Percentiles rank a stretch among this genome's conserved stretches.
These are phyloP conservation scores for Myiothlypis coronata DNA, from an alignment of 2,797 vertebrate genomes.

Conservation along the genomic window DNA sequence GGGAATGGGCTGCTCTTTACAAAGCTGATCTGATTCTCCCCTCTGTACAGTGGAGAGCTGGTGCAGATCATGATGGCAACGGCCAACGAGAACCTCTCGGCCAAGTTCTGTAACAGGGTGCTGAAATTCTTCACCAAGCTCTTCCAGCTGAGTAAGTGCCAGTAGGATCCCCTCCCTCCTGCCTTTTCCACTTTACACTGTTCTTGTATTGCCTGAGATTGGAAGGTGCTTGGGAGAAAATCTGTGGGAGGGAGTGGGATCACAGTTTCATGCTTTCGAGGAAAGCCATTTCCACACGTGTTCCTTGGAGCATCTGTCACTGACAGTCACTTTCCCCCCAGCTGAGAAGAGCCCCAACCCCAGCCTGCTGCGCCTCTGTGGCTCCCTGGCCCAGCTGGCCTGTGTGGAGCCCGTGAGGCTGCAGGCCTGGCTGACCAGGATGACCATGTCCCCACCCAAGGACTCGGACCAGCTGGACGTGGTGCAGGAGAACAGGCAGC, in stretches of 20 bases:
- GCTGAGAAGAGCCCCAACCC: conserved; percentile 98
- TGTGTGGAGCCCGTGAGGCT: conserved; percentile 90
- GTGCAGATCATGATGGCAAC: conserved; percentile 99
- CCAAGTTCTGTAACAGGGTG: conserved; percentile 97
- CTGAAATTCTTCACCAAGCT: conserved; percentile 99
- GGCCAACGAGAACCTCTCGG: conserved; percentile 94
- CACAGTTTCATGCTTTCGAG: not conserved
- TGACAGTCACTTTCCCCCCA: conserved; percentile 46
- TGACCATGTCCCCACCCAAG: conserved; percentile 92
- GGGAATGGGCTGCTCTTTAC: not conserved
- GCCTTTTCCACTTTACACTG: not conserved
- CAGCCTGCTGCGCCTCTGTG: conserved; percentile 90
- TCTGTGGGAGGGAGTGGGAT: not conserved
- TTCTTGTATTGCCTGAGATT: not conserved
- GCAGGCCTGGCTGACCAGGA: conserved; percentile 94
- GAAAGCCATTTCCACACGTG: not conserved
- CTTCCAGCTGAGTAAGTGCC: conserved; percentile 94
- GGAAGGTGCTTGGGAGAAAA: not conserved
- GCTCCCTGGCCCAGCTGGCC: conserved; percentile 93
- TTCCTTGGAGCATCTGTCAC: not conserved
- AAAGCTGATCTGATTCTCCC: not conserved
- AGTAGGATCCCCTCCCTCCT: not conserved
- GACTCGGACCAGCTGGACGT: conserved; percentile 93
- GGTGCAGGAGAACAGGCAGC: conserved; percentile 96
- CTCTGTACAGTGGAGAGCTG: conserved; percentile 84